Evolutionary conservation across 2,113 vertebrate species (phyloP).

Genomic region (Vulpes ferrilata): DNA sequence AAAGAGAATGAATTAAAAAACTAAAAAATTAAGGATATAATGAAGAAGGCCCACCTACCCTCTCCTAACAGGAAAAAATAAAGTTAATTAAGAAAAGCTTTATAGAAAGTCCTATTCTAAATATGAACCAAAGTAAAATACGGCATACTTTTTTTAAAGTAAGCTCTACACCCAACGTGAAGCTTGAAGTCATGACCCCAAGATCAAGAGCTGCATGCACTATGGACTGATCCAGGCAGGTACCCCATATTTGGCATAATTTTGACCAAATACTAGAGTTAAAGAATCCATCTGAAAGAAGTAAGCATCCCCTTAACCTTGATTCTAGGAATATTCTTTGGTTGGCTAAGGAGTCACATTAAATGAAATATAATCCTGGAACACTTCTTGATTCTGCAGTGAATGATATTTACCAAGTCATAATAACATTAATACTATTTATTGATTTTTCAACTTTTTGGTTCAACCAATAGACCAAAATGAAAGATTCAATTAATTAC

Average conservation of each 20-base stretch:
- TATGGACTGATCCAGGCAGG: neutral
- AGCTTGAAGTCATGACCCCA: neutral
- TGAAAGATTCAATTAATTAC: neutral
- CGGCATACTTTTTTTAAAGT: neutral
- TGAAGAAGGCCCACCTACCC: neutral
- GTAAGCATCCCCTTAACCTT: neutral
- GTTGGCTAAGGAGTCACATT: neutral
- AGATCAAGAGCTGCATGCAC: neutral
- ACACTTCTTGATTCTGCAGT: neutral
- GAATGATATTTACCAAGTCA: neutral
- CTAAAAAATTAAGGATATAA: neutral
- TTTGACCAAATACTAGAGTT: neutral
- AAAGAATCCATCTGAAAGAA: neutral
- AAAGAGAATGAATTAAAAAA: neutral
- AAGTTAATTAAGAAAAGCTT: neutral
- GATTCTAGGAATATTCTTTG: neutral
- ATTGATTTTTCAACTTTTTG: neutral
- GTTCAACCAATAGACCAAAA: neutral
- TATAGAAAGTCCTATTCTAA: neutral
- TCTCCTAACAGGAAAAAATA: neutral
- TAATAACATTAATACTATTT: neutral
- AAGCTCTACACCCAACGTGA: neutral
- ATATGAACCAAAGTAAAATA: constrained; percentile 31
- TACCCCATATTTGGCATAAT: neutral
- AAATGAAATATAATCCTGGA: neutral